Evolutionary conservation across 2,113 vertebrate genomes (phyloP), one percentile per base, ranked within the genome.

Genomic region (Leucopternis melanops): DNA sequence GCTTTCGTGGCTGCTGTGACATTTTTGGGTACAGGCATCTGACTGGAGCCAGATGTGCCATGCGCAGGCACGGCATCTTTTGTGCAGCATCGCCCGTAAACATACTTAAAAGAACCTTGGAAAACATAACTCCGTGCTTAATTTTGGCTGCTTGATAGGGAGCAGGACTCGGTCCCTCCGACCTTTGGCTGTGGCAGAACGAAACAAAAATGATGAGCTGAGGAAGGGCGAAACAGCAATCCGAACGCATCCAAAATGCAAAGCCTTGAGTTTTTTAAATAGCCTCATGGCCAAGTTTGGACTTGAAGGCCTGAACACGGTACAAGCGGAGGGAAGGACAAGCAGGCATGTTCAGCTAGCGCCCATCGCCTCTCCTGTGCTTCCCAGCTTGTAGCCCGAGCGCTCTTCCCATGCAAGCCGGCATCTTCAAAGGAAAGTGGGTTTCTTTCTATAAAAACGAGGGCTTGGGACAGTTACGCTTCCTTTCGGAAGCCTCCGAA

Each of bases 1-100:
- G 36, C 67, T n/a, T 36, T 27, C 3, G 3, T 18, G 36, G 58
- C 44, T 25, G 22, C 36, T 29, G 42, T 14, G 36, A n/a, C 6
- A 0, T 36, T 81, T n/a, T 22, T 34, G 84, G 75, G 55, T 26
- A 23, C 22, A 6, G 69, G 18, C 32, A 7, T 20, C 67, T 3
- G 2, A 10, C 27, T 5, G 63, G 55, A 94, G 38, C 44, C 49
- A 15, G 4, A 9, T 0, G 9, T 29, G 32, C 54, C 23, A 1
- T 0, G 22, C 6, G 4, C 20, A 13, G 59, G 45, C 4, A 0
- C 8, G 1, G 47, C 34, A 1, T 14, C 49, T 16, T 11, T 12
- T 36, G 17, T 9, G 26, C 15, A 9, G 45, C 45, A 2, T 52
- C 3, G 3, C 50, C 42, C 5, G 16, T 8, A 31, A 26, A 17